Conservation (phyloP, 1,140 invertebrate species). For the Anastatus disparis region DNA sequence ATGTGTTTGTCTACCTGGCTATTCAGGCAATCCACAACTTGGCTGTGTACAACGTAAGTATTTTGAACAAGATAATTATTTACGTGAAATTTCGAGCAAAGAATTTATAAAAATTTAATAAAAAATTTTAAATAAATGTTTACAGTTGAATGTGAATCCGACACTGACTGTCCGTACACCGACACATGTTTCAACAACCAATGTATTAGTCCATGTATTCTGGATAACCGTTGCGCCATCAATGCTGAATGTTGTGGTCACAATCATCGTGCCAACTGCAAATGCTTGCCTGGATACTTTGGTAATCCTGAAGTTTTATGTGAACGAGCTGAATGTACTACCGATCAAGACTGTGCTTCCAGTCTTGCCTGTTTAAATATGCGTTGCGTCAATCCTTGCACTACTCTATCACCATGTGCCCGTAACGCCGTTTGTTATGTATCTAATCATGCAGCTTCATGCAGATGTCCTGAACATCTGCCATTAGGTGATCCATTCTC, state of each 20-base stretch:
- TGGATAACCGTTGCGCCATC: conserved; percentile 81
- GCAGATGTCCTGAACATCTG: conserved; percentile 79
- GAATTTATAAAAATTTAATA: neutral
- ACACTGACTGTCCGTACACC: conserved; percentile 80
- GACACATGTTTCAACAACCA: conserved; percentile 85
- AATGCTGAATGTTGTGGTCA: conserved; percentile 85
- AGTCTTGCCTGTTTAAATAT: conserved; percentile 77
- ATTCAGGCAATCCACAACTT: conserved; percentile 84
- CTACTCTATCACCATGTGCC: conserved; percentile 75
- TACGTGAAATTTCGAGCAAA: neutral
- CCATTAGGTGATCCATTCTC: conserved; percentile 82
- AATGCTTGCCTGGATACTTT: conserved; percentile 76
- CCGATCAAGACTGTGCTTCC: conserved; percentile 78
- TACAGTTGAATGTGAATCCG: conserved; percentile 81
- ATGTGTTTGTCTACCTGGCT: conserved; percentile 81
- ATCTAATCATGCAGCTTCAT: conserved; percentile 79
- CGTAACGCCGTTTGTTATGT: conserved; percentile 83
- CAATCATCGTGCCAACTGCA: conserved; percentile 80
- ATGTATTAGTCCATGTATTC: conserved; percentile 81
- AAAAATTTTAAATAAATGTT: neutral
- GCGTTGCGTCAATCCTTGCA: conserved; percentile 81
- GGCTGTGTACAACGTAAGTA: conserved; percentile 78
- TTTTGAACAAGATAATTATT: too few relatives aligned
- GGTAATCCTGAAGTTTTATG: conserved; percentile 84
- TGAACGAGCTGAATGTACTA: conserved; percentile 82